Percentiles rank a stretch among this genome's conserved stretches.
Conservation (phyloP, 2,113 vertebrate species). For the Actinemys pallida region DNA sequence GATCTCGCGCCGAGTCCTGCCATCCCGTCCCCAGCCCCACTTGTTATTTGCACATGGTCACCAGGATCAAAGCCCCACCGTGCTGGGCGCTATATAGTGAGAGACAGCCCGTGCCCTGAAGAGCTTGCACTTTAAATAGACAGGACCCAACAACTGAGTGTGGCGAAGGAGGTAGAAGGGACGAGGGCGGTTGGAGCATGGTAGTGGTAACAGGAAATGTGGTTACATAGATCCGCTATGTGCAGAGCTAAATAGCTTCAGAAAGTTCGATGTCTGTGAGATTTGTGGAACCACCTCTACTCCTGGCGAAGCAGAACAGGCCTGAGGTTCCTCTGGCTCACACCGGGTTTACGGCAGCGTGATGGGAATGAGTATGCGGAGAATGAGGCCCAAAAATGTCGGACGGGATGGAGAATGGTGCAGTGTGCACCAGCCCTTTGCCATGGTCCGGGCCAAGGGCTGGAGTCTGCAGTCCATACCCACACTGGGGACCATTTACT, state of each 20-base stretch:
- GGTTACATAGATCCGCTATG: background rate
- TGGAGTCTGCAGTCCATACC: too few relatives aligned
- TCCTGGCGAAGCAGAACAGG: background rate
- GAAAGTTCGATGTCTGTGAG: background rate
- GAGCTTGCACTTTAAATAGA: background rate
- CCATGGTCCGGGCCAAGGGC: background rate
- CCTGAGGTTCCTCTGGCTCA: background rate
- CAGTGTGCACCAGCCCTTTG: background rate
- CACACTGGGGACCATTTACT: too few relatives aligned
- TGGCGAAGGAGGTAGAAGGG: background rate
- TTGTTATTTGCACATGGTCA: rapidly evolving
- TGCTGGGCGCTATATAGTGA: background rate
- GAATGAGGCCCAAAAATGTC: background rate
- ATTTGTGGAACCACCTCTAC: background rate
- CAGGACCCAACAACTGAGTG: background rate
- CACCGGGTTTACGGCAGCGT: background rate
- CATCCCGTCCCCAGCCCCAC: background rate
- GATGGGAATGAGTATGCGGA: background rate
- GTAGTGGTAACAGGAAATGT: rapidly evolving
- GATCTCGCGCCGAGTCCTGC: background rate
- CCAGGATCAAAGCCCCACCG: background rate
- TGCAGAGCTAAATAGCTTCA: rapidly evolving
- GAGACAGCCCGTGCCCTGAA: background rate
- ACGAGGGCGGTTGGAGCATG: background rate
- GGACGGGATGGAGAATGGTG: background rate